phyloP scores from a whole-genome alignment of 2,888 invertebrate genomes.

The Hypolimnas misippus region DNA sequence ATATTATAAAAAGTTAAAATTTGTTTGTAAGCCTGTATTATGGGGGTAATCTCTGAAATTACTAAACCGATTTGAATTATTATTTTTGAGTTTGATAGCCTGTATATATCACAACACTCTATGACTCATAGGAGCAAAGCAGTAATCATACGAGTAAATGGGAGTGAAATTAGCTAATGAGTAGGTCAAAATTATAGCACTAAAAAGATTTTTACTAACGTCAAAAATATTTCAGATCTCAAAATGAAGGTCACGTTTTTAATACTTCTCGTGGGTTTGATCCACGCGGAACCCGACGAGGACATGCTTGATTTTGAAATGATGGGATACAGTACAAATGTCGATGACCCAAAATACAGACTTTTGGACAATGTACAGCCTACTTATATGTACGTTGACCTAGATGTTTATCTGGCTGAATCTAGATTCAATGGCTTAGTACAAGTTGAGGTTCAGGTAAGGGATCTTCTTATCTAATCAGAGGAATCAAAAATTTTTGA shows the following conservation, averaged over 20 bases:
- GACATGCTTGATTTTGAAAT: constrained; percentile 64
- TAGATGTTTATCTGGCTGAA: constrained; percentile 64
- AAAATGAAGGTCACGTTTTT: constrained; percentile 58
- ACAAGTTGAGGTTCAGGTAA: constrained; percentile 58
- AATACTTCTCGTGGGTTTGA: constrained; percentile 56
- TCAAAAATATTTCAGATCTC: constrained; percentile 52
- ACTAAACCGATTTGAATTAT: no score
- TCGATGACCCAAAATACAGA: constrained; percentile 66
- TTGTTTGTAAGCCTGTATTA: no score
- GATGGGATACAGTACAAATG: constrained; percentile 55
- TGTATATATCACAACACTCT: no score
- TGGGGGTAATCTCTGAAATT: no score
- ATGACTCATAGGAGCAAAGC: no score
- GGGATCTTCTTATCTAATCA: constrained; percentile 48
- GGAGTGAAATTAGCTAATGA: no score
- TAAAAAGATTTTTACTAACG: not conserved
- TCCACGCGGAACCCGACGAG: constrained; percentile 59
- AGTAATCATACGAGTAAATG: no score
- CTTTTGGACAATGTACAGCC: constrained; percentile 64
- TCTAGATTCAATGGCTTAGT: constrained; percentile 63
- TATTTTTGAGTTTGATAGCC: no score
- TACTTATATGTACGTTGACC: constrained; percentile 53
- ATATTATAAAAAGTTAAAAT: no score
- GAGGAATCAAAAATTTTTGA: no score
- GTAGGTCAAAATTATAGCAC: no score